Base-by-base conservation (phyloP, 2,888 invertebrate genomes). In the Prosopocoilus inquinatus region DNA sequence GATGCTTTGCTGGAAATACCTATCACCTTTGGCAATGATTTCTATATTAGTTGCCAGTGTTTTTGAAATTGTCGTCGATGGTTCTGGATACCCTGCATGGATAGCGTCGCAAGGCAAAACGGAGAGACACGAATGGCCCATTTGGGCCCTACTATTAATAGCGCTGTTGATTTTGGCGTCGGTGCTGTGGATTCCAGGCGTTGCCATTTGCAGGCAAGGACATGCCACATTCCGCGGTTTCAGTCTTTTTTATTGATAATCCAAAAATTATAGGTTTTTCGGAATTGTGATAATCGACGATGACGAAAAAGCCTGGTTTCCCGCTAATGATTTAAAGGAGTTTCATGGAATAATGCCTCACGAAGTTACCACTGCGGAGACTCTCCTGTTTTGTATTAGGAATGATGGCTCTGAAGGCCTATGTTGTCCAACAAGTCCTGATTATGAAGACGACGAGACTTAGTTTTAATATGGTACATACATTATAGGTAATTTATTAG, bases 1-100 rank as follows among this genome's bases (percentile, higher is more conserved):
- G 95, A 80, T 93, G 71, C 85, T 94, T 64, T 96, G 94, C 77
- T 96, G 96, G 96, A 93, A 95, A 75, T 96, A 94, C 73, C 79
- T 96, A 9, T 93, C 94, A 1, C 96, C 96, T 0, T 71, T 89
- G 55, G 93, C 94, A 0, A 94, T 95, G 94, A 76, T 93, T 34
- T 86, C 89, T 45, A 94, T 95, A 69, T 78, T 95, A 28, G 78
- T 88, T 28, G 91, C 94, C 0, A 94, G 93, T 39, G 87, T 94
- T 70, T 83, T 88, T 58, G 90, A 94, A 69, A 85, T 94, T 60
- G 81, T 88, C 0, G 83, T 85, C 3, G 87, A 89, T 50, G 94
- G 94, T 1, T 90, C 91, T 9, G 89, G 89, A 28, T 94, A 94
- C 72, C 87, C 89, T 38, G 92, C 92, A 0, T 94, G 94, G 94